phyloP scores from a whole-genome alignment of 2,113 vertebrate genomes.

The Eubucco bourcierii region DNA sequence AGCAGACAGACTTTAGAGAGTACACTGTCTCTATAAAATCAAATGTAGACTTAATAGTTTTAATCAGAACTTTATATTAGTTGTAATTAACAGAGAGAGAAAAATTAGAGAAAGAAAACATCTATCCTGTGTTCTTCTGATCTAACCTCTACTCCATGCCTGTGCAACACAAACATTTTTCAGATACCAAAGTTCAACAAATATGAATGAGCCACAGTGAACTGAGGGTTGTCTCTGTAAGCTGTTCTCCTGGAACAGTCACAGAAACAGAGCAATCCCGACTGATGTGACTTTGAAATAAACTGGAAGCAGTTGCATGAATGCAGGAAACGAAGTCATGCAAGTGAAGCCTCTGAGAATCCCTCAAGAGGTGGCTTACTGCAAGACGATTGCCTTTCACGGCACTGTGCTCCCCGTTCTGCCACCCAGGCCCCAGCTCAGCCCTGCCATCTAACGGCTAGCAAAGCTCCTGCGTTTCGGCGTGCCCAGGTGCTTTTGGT shows the following conservation, averaged over 20 bases:
- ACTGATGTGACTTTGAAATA: neutral
- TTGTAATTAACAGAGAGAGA: neutral
- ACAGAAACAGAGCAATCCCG: neutral
- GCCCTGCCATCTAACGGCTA: neutral
- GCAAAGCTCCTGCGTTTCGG: neutral
- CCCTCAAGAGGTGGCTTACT: neutral
- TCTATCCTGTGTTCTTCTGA: neutral
- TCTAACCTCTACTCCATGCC: neutral
- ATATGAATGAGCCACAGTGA: neutral
- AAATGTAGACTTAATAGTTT: neutral
- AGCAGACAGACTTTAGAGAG: neutral
- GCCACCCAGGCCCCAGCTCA: neutral
- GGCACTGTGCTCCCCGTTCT: neutral
- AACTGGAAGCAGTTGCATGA: neutral
- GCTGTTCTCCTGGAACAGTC: neutral
- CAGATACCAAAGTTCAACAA: neutral
- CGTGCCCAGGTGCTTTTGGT: neutral
- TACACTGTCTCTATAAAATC: neutral
- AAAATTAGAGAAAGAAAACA: neutral
- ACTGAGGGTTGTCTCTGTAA: neutral
- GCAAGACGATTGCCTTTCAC: accelerated
- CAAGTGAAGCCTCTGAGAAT: neutral
- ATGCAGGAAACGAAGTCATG: neutral
- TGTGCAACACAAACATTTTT: neutral
- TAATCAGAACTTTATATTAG: neutral